These are phyloP conservation scores for Lethocerus indicus DNA, from an alignment of 1,140 invertebrate genomes.

Conservation along the genomic window DNA sequence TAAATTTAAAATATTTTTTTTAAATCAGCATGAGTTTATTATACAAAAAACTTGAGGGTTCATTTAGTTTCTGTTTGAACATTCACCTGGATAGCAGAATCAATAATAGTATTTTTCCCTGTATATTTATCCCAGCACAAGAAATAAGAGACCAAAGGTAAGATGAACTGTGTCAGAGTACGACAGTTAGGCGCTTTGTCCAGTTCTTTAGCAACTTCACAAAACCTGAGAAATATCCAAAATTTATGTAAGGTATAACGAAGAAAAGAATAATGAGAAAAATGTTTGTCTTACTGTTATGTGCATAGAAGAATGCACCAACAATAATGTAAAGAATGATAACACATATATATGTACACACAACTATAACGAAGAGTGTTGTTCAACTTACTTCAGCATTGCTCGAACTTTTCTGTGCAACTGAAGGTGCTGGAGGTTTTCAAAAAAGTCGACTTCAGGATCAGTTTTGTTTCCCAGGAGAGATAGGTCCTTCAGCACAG, in stretches of 20 bases:
- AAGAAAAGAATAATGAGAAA: no score
- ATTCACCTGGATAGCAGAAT: conserved; percentile 43
- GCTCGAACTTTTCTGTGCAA: conserved; percentile 65
- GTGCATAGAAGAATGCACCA: neutral
- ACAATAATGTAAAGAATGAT: neutral
- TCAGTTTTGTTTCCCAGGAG: conserved; percentile 53
- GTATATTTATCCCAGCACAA: conserved; percentile 57
- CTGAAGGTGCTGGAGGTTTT: conserved; percentile 79
- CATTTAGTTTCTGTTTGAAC: neutral
- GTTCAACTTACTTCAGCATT: conserved; percentile 32
- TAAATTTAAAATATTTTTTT: neutral
- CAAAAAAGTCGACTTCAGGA: conserved; percentile 82
- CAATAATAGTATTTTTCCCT: conserved; percentile 63
- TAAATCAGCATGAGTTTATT: neutral
- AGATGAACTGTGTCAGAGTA: conserved; percentile 63
- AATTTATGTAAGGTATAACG: no score
- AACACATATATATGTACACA: neutral
- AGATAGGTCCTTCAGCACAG: conserved; percentile 54
- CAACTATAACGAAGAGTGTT: neutral
- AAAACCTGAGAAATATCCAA: conserved; percentile 8
- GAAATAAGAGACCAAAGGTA: conserved; percentile 68
- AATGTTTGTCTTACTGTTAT: no score
- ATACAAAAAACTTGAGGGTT: no score
- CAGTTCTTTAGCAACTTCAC: conserved; percentile 25
- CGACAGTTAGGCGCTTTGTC: conserved; percentile 38